phyloP scores from a whole-genome alignment of 2,888 invertebrate genomes.

The Pachycephus smyrnensis region DNA sequence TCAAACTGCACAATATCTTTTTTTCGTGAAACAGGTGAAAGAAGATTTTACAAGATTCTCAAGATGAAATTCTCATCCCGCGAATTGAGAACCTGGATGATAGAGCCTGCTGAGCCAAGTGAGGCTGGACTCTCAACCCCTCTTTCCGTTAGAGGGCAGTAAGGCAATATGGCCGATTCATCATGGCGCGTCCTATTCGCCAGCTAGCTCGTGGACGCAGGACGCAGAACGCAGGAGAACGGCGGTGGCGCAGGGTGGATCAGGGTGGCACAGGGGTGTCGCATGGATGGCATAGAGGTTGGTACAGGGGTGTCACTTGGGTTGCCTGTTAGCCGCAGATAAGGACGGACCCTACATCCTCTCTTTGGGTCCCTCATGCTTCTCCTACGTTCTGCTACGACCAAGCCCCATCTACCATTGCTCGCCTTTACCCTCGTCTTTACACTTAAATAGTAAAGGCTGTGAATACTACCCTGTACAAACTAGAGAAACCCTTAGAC shows the following conservation, averaged over 20 bases:
- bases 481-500: background rate
- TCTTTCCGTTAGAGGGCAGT: slow-evolving; percentile 38
- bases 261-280: background rate
- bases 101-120: background rate
- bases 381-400: slow-evolving; percentile 25
- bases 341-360: slow-evolving; percentile 62
- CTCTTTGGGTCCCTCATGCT: slow-evolving; percentile 36
- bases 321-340: slow-evolving; percentile 60
- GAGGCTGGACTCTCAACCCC: slow-evolving; percentile 26
- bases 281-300: background rate
- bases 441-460: background rate
- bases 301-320: slow-evolving; percentile 24
- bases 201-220: slow-evolving; percentile 36
- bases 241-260: background rate
- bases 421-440: slow-evolving; percentile 5
- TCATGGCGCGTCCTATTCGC: slow-evolving; percentile 55
- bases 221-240: slow-evolving; percentile 37
- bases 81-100: background rate
- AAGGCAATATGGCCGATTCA: slow-evolving; percentile 63
- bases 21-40: background rate
- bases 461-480: background rate
- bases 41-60: background rate
- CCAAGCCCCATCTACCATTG: slow-evolving; percentile 29
- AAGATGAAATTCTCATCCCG: background rate
- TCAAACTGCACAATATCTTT: background rate